phyloP scores from a whole-genome alignment of 1,140 invertebrate genomes.

The Pinna nobilis region DNA sequence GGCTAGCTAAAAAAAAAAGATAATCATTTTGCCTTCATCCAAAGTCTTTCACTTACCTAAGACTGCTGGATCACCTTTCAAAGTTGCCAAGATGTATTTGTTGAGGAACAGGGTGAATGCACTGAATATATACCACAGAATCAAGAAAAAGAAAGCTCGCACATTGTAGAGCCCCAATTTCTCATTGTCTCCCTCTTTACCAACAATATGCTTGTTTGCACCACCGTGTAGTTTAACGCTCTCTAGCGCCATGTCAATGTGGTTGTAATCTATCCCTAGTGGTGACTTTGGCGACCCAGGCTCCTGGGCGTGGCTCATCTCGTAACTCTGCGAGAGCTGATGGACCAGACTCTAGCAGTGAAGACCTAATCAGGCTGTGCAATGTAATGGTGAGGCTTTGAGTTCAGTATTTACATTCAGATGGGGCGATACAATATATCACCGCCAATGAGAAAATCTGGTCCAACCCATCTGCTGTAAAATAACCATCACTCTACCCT shows the following conservation, averaged over 20 bases:
- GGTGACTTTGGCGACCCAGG: not conserved
- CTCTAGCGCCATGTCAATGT: slow-evolving; percentile 46
- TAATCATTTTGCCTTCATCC: no score
- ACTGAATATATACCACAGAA: slow-evolving; percentile 87
- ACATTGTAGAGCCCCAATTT: slow-evolving; percentile 75
- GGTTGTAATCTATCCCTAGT: not conserved
- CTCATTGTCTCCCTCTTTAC: slow-evolving; percentile 43
- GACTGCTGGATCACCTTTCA: slow-evolving; percentile 86
- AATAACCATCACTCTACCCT: no score
- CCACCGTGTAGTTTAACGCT: slow-evolving; percentile 33
- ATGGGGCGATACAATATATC: no score
- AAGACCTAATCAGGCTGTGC: no score
- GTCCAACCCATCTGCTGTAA: no score
- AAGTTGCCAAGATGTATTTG: slow-evolving; percentile 87
- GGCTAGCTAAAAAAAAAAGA: slow-evolving; percentile 31
- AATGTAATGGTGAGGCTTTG: no score
- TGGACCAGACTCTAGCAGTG: not conserved
- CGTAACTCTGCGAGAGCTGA: not conserved
- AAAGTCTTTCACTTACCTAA: slow-evolving; percentile 79
- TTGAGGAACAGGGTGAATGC: slow-evolving; percentile 85
- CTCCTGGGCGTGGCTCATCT: not conserved
- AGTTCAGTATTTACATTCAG: no score
- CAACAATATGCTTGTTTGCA: slow-evolving; percentile 44
- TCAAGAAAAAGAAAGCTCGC: slow-evolving; percentile 82
- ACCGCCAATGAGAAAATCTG: no score